Evolutionary conservation across 2,797 vertebrate genomes (phyloP).

Genomic region (Sebastes paucispinis): DNA sequence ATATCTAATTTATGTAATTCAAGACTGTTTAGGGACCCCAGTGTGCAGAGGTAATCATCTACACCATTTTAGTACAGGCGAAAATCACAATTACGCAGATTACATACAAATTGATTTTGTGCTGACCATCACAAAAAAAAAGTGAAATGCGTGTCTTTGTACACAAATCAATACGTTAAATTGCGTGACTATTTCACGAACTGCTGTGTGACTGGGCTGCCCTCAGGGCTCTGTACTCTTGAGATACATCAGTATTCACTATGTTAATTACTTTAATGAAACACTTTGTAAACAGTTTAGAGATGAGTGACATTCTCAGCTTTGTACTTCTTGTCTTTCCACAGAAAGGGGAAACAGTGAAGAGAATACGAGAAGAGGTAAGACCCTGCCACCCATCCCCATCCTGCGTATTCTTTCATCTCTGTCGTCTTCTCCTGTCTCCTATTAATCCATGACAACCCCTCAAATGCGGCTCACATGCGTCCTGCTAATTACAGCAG

Average conservation of each 20-base stretch:
- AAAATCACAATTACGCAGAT: rapidly evolving
- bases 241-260: not conserved
- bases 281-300: too few species aligned
- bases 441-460: not conserved
- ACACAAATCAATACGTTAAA: too few species aligned
- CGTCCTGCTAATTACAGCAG: not conserved
- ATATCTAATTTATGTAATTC: too few species aligned
- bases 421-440: not conserved
- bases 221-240: too few species aligned
- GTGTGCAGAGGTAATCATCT: rapidly evolving
- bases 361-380: constrained; percentile 97
- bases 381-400: constrained; percentile 28
- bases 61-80: too few species aligned
- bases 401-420: not conserved
- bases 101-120: too few species aligned
- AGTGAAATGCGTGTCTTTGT: too few species aligned
- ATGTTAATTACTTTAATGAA: not conserved
- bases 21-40: too few species aligned
- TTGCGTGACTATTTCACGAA: rapidly evolving
- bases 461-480: not conserved
- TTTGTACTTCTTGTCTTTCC: constrained; percentile 33
- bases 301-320: not conserved
- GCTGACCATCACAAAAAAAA: too few species aligned
- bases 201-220: too few species aligned
- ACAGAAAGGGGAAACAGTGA: constrained; percentile 97